Base-by-base conservation (phyloP, 1,140 invertebrate species). In the Sitobion miscanthi region DNA sequence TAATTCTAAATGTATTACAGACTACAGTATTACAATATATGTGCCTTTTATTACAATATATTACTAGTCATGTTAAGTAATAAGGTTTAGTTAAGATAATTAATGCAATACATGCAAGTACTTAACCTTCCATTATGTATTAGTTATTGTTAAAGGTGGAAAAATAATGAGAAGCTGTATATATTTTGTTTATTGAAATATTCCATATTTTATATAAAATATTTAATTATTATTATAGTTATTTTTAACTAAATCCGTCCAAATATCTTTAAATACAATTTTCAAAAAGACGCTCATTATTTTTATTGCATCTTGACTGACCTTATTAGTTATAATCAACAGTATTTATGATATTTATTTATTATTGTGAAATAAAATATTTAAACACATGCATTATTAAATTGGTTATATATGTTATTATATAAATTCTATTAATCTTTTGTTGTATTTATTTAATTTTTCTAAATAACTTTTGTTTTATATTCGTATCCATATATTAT, bases 41-140 rank as follows among this genome's bases (percentile, higher is more conserved):
- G 91, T 92, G 91, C 91, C 91, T 92, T 85, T 83, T 92, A 85
- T 92, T 77, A 52, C 42, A 57, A 21, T 92, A 38, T 92, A 52
- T 42, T 85, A 92, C 91, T 92, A 92, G 91, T 92, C 91, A 92
- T 85, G 17, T 92, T 25, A 91, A 35, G 45, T 90, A 62, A 90
- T 90, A 88, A 88, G 87, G 49, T 52, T 88, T 87, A 87, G 47
- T 77, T 77, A 77, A n/a, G 14, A 77, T n/a, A 35, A 35, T 77
- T 77, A 77, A 52, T 49, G 47, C 45, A 49, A 88, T 49, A 88
- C 30, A 20, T 38, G 47, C 30, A 47, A 86, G 47, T 90, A 62
- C 17, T 57, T 90, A 90, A 42, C 35, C 35, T 90, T 62, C 54
- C 20, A 62, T 90, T 42, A 30, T 90, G 23, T 62, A 62, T 57